Evolutionary conservation across 2,797 vertebrate species (phyloP), one percentile per base, ranked within the genome.

Genomic region (Lerista edwardsae): DNA sequence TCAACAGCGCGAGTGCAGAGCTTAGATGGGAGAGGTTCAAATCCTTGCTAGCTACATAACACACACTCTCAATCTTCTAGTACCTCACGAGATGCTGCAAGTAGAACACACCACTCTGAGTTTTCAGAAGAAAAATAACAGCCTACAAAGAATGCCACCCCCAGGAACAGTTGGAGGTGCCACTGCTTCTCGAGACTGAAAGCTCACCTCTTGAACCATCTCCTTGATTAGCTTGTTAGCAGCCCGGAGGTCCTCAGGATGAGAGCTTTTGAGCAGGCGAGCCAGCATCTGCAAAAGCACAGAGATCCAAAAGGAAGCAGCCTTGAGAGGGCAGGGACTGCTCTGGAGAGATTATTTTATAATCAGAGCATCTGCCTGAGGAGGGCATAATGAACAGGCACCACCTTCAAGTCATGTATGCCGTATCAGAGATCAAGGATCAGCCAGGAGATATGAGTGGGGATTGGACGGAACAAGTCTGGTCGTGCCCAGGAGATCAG

Each of bases 151-250:
- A 21, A 78, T 77, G 57, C 19, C 23, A 67, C 1, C 31, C 0
- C 3, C 36, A 29, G 15, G 39, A 21, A 39, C 21, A 64, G 12
- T 10, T 3, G 1, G 41, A 15, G 59, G n/a, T 21, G 57, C 19
- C 57, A 80, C 29, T 4, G 3, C 6, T 34, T 19, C 61, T 57
- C 6, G 11, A 8, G 69, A 14, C n/a, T 57, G 36, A 79, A 72
- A 77, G 12, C 92, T 94, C 89, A 99, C 98, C 97, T 99, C 98
- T 94, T 99, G 98, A 86, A 99, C 98, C 98, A 99, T 99, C 96
- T 99, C 98, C 95, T 99, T 99, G 90, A 99, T 99, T 86, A 99
- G 98, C 90, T 98, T 98, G 96, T 99, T 99, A 94, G 99, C 99
- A 34, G 98, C 98, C 85, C 97, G 96, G 68, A 99, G 96, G 93